Evolutionary conservation across 2,888 invertebrate species (phyloP).

Genomic region (Scaptomyza parva): DNA sequence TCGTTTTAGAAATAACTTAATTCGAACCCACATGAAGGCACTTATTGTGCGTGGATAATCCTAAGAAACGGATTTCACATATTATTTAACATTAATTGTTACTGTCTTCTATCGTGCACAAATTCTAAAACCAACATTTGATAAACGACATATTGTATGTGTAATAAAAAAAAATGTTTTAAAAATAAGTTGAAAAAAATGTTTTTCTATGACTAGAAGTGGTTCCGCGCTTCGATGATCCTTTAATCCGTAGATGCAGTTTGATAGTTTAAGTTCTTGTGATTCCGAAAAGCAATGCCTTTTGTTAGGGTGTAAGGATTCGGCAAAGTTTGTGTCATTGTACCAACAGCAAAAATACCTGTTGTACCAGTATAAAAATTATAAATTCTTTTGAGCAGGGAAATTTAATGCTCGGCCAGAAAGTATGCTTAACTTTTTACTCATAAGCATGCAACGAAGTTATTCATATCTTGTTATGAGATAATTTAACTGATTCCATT

Average conservation of each 20-base stretch:
- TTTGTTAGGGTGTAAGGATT: accelerated
- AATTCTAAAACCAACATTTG: slow-evolving; percentile 43
- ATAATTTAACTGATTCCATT: too few relatives aligned
- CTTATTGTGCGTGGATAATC: slow-evolving; percentile 88
- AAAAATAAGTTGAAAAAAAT: slow-evolving; percentile 30
- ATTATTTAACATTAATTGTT: slow-evolving; percentile 54
- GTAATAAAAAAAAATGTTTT: slow-evolving; percentile 69
- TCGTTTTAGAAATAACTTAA: accelerated
- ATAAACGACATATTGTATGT: slow-evolving; percentile 68
- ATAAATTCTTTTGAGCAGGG: accelerated
- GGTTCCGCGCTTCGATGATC: too few relatives aligned
- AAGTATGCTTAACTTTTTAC: slow-evolving; percentile 9
- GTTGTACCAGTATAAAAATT: too few relatives aligned
- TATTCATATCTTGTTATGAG: too few relatives aligned
- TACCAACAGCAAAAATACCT: not conserved
- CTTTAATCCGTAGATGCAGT: too few relatives aligned
- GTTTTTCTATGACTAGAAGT: not conserved
- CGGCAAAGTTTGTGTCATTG: not conserved
- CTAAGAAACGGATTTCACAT: slow-evolving; percentile 79
- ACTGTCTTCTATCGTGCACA: slow-evolving; percentile 55
- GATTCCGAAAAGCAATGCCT: too few relatives aligned
- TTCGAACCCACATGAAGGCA: slow-evolving; percentile 86
- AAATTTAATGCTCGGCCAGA: not conserved
- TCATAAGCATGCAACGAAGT: too few relatives aligned
- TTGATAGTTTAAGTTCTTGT: too few relatives aligned